Evolutionary conservation across 2,888 invertebrate species (phyloP), one percentile per base, ranked within the genome.

Genomic region (Terebella lapidaria): DNA sequence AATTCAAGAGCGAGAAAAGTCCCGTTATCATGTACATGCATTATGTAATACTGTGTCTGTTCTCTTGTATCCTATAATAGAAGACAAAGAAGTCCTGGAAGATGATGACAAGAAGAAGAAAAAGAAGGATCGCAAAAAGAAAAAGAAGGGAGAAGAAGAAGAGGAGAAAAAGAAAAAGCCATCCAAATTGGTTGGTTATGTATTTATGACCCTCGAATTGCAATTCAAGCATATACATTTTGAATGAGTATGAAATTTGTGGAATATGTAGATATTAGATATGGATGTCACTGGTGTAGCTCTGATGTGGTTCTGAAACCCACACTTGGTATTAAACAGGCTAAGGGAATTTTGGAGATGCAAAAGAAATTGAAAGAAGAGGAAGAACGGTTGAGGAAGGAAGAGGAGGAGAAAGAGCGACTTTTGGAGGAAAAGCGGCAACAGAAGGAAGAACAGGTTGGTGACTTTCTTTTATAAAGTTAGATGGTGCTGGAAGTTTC

Each of bases 371-470:
- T 78, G 49, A 72, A 76, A 60, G 78, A 77, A 58, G 78, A 77
- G 60, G 76, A 79, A 60, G 77, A 78, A 59, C 70, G 77, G 54
- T 64, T 76, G 49, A 61, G 66, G 57, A 66, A 61, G 29, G 81
- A 79, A 61, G 79, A 64, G 53, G 68, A 70, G 35, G 70, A 70
- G 54, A 59, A 54, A 52, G 59, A 58, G 10, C 42, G 58, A 30
- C 63, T 49, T 29, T 30, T 76, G 84, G 80, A 75, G 70, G 78
- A 72, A 68, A 76, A 69, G 22, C 67, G 65, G 47, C 68, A 62
- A 63, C 67, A 59, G 61, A 73, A 67, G 65, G 78, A 73, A 67
- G 76, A 71, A 87, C 28, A 90, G 90, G 77, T 68, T 26, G n/a
- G n/a, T 51, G 61, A 47, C n/a, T 10, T 24, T 53, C 22, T 1